phyloP scores from a whole-genome alignment of 2,888 invertebrate species.

The Lithosia quadra region DNA sequence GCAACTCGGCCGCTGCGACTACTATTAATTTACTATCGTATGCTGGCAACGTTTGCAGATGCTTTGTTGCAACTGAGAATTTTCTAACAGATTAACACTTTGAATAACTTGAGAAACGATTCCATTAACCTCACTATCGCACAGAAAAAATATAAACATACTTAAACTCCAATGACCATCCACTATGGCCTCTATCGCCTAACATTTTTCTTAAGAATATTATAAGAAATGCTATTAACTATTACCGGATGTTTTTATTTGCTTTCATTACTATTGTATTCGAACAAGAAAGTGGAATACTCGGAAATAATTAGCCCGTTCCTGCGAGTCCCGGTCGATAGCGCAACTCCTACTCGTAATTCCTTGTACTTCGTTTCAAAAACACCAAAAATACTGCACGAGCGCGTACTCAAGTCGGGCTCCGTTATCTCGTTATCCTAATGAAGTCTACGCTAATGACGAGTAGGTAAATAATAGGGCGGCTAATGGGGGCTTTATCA shows the following conservation, averaged over 20 bases:
- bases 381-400: conserved; percentile 78
- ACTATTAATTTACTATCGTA: background rate
- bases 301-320: conserved; percentile 75
- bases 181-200: conserved; percentile 14
- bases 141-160: background rate
- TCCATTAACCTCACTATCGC: background rate
- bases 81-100: background rate
- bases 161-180: background rate
- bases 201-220: conserved; percentile 28
- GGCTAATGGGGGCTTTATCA: conserved; percentile 87
- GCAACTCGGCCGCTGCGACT: no score
- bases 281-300: conserved; percentile 53
- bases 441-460: conserved; percentile 87
- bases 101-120: background rate
- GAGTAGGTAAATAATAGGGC: conserved; percentile 88
- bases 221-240: conserved; percentile 16
- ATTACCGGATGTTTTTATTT: conserved; percentile 64
- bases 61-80: background rate
- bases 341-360: conserved; percentile 58
- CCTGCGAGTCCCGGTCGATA: conserved; percentile 59
- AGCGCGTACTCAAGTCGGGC: conserved; percentile 74
- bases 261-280: conserved; percentile 37
- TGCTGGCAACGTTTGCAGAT: background rate
- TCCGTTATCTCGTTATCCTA: conserved; percentile 87
- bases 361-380: conserved; percentile 72